A percentile compares a stretch with the other conserved stretches of the same genome.
These are phyloP conservation scores for Caretta caretta DNA, from an alignment of 2,113 vertebrate species.

Conservation along the genomic window DNA sequence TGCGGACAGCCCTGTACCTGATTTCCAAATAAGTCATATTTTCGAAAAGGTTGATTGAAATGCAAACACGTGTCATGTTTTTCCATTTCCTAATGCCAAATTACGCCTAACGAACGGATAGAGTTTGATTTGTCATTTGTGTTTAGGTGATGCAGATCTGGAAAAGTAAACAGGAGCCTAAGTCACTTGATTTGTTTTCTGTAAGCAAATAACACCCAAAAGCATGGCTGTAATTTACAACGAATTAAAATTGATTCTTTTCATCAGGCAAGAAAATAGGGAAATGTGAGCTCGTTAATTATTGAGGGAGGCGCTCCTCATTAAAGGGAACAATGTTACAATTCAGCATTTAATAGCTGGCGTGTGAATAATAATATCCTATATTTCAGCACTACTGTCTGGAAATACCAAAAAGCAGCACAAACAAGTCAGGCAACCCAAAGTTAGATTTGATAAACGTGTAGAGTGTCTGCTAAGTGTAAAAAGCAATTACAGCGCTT, in stretches of 20 bases:
- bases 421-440: constrained; percentile 52
- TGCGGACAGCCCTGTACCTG: constrained; percentile 40
- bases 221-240: constrained; percentile 84
- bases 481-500: constrained; percentile 73
- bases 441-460: constrained; percentile 70
- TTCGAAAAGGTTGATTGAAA: constrained; percentile 37
- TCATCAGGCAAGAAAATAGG: constrained; percentile 88
- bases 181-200: constrained; percentile 78
- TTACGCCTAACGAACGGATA: constrained; percentile 58
- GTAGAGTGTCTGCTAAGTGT: constrained; percentile 53
- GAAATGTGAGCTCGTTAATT: constrained; percentile 88
- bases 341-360: constrained; percentile 77
- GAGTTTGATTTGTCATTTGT: constrained; percentile 59
- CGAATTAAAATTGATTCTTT: constrained; percentile 91
- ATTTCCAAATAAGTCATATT: constrained; percentile 38
- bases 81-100: constrained; percentile 53
- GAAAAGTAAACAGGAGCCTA: constrained; percentile 75
- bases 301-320: constrained; percentile 85
- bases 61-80: constrained; percentile 54
- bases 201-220: constrained; percentile 83
- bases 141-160: constrained; percentile 67
- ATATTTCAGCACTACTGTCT: constrained; percentile 73
- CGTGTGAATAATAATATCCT: constrained; percentile 77
- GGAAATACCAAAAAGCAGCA: constrained; percentile 45
- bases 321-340: constrained; percentile 83